Percentiles rank a stretch among this genome's conserved stretches.
These are phyloP conservation scores for Nyctalus aviator DNA, from an alignment of 2,797 vertebrate species.

Conservation along the genomic window DNA sequence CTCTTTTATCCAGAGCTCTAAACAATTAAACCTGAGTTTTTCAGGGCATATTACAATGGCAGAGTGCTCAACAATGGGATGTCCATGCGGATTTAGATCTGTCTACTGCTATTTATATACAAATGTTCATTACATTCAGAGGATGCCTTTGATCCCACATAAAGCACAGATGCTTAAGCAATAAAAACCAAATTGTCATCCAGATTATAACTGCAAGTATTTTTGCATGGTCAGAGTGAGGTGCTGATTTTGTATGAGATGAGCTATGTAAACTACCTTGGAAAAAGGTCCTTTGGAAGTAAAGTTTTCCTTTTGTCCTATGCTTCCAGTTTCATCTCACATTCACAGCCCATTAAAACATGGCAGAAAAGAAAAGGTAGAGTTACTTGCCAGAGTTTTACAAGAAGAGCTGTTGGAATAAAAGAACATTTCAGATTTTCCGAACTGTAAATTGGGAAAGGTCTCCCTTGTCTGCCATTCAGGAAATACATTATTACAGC, in stretches of 20 bases:
- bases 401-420: not conserved
- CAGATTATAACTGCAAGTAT: constrained; percentile 36
- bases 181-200: constrained; percentile 71
- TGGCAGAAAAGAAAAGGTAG: not conserved
- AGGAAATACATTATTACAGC: constrained; percentile 45
- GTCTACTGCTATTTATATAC: constrained; percentile 68
- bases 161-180: constrained; percentile 73
- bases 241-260: constrained; percentile 79
- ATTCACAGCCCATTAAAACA: constrained; percentile 42
- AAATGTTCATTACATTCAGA: constrained; percentile 58
- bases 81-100: constrained; percentile 56
- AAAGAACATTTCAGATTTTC: constrained; percentile 61
- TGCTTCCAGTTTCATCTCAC: constrained; percentile 46
- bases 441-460: constrained; percentile 34
- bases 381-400: constrained; percentile 5
- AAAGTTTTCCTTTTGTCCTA: not conserved
- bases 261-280: constrained; percentile 67
- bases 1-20: constrained; percentile 64
- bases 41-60: constrained; percentile 4
- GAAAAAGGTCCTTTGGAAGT: constrained; percentile 61
- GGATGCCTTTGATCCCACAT: constrained; percentile 68
- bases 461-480: constrained; percentile 5
- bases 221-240: constrained; percentile 72
- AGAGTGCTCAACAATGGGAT: not conserved
- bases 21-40: constrained; percentile 43